Base-by-base conservation (phyloP, 2,113 vertebrate species). In the Ochotona princeps region DNA sequence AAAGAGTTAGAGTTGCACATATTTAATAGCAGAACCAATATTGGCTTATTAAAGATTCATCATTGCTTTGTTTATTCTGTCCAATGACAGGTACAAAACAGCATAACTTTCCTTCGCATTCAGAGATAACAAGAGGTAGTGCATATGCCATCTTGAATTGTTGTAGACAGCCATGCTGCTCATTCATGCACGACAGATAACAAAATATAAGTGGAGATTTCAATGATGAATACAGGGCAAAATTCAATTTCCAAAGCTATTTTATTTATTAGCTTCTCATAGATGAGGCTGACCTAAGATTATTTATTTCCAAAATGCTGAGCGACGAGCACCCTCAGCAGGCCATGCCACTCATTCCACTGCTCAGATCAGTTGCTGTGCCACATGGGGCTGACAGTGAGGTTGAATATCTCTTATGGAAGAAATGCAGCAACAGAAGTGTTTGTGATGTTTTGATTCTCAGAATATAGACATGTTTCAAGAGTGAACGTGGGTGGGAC, bases 1-100 rank as follows among this genome's bases (percentile, higher is more conserved):
- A 90, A 69, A 51, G 57, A 82, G 32, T 38, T 92, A 66, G 70
- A 23, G 0, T 63, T 93, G 63, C 76, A 44, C 10, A 47, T 65
- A 84, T 88, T 86, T 85, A 93, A 6, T 67, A 90, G 54, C 8
- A 96, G 92, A 96, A 9, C 25, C 57, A 93, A 79, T 79, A 91
- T 67, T 63, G 65, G n/a, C 35, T 57, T 83, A 60, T 96, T 91
- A 85, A 74, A 85, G 94, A 23, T 32, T 32, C 21, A 15, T 87
- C 83, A 80, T 67, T 82, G n/a, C 51, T 91, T 75, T 92, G 74
- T 92, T 88, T 93, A 73, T 94, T 94, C 75, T 67, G 32, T 83
- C 26, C 94, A 44, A 35, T 75, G 66, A 54, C 73, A 96, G 26
- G 38, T 78, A 2, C 35, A 81, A 89, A 97, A 87, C 63, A 85